A percentile compares a stretch with the other conserved stretches of the same genome.
Conservation (phyloP, 2,113 vertebrate genomes). For the Gymnocephalus cernua region DNA sequence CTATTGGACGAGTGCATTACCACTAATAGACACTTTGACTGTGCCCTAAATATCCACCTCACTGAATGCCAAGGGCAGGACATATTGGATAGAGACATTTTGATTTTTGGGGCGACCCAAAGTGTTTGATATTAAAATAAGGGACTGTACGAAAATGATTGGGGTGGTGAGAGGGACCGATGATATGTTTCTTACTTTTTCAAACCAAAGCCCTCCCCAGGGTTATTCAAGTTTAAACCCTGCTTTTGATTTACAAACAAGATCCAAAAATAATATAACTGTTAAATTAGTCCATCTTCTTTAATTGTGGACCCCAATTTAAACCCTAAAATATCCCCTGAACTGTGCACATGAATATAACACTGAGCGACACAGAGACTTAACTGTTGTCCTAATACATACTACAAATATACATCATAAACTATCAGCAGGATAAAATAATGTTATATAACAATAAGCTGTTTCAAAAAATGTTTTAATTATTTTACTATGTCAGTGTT, state of each 20-base stretch:
- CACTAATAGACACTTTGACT: constrained; percentile 80
- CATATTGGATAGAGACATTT: neutral
- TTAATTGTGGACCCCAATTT: neutral
- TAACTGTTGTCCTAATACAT: neutral
- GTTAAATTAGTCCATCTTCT: neutral
- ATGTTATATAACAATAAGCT: neutral
- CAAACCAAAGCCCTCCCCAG: neutral
- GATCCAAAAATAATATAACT: no score
- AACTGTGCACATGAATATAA: neutral
- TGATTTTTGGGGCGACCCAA: neutral
- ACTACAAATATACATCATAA: neutral
- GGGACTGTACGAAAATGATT: neutral
- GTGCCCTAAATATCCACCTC: neutral
- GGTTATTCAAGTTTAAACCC: neutral
- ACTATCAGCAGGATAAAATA: neutral
- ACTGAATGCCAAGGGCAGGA: neutral
- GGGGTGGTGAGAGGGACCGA: no score
- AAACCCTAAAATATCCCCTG: neutral
- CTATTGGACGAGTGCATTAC: constrained; percentile 90
- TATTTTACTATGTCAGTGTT: neutral
- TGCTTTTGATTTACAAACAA: neutral
- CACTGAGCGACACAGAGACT: neutral
- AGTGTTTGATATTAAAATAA: neutral
- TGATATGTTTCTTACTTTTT: neutral
- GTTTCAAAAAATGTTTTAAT: neutral